Evolutionary conservation across 2,888 invertebrate species (phyloP).

Genomic region (Philonicus albiceps): DNA sequence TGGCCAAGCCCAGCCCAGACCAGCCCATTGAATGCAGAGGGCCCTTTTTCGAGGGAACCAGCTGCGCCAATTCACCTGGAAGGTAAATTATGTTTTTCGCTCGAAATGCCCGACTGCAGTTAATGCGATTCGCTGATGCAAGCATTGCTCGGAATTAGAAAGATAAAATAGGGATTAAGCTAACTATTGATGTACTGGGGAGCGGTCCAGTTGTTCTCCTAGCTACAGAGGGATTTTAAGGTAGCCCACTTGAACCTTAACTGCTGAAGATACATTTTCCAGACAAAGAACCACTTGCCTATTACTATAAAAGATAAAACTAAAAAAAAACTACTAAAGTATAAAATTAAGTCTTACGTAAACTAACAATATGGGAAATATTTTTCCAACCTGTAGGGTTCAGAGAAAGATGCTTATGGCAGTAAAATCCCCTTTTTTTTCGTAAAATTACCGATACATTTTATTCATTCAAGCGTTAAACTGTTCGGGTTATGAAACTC

Average conservation of each 20-base stretch:
- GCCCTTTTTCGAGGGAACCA: not conserved
- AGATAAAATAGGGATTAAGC: not conserved
- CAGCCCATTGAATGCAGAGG: not conserved
- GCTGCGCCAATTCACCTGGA: not conserved
- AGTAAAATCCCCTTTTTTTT: too few relatives aligned
- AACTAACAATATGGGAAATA: not conserved
- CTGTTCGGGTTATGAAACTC: not conserved
- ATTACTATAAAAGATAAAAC: too few relatives aligned
- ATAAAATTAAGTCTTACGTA: not conserved
- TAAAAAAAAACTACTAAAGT: too few relatives aligned
- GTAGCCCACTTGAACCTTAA: not conserved
- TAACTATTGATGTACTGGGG: not conserved
- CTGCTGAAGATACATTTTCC: not conserved
- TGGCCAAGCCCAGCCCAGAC: not conserved
- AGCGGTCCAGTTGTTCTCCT: not conserved
- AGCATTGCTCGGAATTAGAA: not conserved
- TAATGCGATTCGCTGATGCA: not conserved
- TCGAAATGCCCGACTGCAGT: not conserved
- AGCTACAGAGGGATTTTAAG: not conserved
- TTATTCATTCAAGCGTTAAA: not conserved
- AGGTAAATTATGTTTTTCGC: not conserved
- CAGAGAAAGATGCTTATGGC: too few relatives aligned
- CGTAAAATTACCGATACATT: not conserved
- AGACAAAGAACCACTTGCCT: too few relatives aligned
- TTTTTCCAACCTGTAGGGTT: too few relatives aligned